These are phyloP conservation scores for Lasioglossum leucozonium DNA, from an alignment of 2,888 invertebrate species.

Conservation along the genomic window DNA sequence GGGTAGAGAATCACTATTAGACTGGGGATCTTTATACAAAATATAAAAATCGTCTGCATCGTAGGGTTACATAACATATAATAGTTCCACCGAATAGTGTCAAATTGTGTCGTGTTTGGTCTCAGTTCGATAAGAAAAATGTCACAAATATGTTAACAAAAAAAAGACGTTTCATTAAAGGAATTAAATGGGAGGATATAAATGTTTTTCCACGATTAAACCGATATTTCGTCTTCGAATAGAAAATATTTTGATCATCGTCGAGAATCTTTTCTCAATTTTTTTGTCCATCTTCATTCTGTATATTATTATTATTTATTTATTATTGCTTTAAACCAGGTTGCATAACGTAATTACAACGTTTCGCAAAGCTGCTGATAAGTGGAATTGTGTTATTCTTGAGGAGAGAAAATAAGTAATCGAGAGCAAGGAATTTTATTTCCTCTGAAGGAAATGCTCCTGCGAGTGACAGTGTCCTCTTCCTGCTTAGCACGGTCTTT, in stretches of 20 bases:
- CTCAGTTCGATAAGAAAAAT: too few relatives aligned
- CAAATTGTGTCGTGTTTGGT: too few relatives aligned
- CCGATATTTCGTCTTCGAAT: background rate
- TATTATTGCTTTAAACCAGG: too few relatives aligned
- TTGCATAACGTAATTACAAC: background rate
- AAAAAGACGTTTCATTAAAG: too few relatives aligned
- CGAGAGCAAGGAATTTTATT: background rate
- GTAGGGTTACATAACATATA: too few relatives aligned
- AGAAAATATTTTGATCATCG: background rate
- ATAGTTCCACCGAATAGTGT: background rate
- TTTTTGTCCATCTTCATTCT: background rate
- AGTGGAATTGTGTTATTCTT: background rate
- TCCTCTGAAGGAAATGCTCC: background rate
- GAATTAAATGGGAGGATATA: background rate
- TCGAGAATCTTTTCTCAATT: background rate
- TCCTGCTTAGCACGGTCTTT: background rate
- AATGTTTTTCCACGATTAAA: background rate
- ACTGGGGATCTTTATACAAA: too few relatives aligned
- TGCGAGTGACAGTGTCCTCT: constrained; percentile 2
- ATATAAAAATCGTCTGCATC: too few relatives aligned
- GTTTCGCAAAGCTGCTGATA: background rate
- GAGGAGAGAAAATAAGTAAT: background rate
- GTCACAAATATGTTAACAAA: too few relatives aligned
- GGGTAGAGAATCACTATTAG: too few relatives aligned
- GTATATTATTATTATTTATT: too few relatives aligned